phyloP scores from a whole-genome alignment of 2,888 invertebrate genomes.

The Sesia apiformis region DNA sequence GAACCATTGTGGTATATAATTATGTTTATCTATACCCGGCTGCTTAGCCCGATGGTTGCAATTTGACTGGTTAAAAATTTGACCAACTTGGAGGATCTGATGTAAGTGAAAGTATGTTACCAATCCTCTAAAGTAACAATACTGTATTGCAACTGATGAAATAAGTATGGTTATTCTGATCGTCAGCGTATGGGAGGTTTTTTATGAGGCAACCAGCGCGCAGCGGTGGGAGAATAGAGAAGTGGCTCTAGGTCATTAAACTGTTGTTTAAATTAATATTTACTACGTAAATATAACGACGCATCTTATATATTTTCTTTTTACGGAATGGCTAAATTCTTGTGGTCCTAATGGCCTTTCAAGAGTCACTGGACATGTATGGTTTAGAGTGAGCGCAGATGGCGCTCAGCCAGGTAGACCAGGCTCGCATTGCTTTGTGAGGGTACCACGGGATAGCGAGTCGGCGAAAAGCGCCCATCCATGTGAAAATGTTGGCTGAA shows the following conservation, averaged over 20 bases:
- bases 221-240: not conserved
- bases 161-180: not conserved
- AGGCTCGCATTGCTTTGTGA: not conserved
- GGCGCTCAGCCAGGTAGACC: not conserved
- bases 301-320: too few species aligned
- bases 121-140: constrained; percentile 30
- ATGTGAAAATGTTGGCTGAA: too few species aligned
- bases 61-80: constrained; percentile 14
- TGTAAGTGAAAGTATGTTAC: constrained; percentile 47
- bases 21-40: constrained; percentile 8
- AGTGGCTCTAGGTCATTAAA: too few species aligned
- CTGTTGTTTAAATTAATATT: too few species aligned
- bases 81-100: not conserved
- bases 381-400: too few species aligned
- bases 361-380: too few species aligned
- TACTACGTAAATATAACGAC: too few species aligned
- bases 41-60: constrained; percentile 13
- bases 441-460: too few species aligned
- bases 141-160: constrained; percentile 39
- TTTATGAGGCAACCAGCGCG: not conserved
- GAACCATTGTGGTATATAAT: constrained; percentile 1
- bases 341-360: too few species aligned
- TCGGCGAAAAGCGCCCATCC: too few species aligned
- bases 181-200: not conserved
- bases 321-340: too few species aligned